Conservation (phyloP, 2,113 vertebrate genomes). For the Meriones unguiculatus region DNA sequence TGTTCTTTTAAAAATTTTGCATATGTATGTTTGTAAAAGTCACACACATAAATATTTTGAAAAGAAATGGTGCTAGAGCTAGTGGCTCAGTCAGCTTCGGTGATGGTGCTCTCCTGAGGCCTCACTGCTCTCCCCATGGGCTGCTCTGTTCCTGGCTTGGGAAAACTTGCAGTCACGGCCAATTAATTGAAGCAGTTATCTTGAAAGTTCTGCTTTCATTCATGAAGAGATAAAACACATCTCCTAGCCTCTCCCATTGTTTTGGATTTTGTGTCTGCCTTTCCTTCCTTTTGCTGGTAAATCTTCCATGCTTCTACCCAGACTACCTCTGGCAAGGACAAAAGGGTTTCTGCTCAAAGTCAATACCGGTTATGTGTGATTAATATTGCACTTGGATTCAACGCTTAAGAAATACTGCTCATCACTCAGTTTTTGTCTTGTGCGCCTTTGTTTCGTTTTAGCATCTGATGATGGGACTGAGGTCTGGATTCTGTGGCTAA, state of each 20-base stretch:
- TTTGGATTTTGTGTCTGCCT: not conserved
- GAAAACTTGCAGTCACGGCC: not conserved
- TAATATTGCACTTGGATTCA: not conserved
- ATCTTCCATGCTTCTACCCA: not conserved
- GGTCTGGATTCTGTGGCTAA: not conserved
- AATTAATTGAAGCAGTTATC: not conserved
- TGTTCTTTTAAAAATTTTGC: not conserved
- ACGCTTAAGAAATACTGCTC: not conserved
- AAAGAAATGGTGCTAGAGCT: not conserved
- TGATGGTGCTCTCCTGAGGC: not conserved
- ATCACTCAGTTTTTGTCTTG: slow-evolving; percentile 12
- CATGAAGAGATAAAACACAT: not conserved
- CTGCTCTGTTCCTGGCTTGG: not conserved
- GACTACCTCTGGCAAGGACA: not conserved
- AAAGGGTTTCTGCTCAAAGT: not conserved
- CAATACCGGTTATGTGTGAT: not conserved
- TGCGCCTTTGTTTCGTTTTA: not conserved
- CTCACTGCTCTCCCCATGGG: no score
- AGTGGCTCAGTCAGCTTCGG: not conserved
- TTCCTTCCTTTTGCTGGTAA: not conserved
- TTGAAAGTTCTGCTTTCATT: not conserved
- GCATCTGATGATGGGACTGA: not conserved
- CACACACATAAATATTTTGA: not conserved
- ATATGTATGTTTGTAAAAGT: not conserved
- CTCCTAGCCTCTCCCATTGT: not conserved